Percentiles rank a stretch among this genome's conserved stretches.
These are phyloP conservation scores for Icerya purchasi DNA, from an alignment of 2,888 invertebrate genomes.

Conservation along the genomic window DNA sequence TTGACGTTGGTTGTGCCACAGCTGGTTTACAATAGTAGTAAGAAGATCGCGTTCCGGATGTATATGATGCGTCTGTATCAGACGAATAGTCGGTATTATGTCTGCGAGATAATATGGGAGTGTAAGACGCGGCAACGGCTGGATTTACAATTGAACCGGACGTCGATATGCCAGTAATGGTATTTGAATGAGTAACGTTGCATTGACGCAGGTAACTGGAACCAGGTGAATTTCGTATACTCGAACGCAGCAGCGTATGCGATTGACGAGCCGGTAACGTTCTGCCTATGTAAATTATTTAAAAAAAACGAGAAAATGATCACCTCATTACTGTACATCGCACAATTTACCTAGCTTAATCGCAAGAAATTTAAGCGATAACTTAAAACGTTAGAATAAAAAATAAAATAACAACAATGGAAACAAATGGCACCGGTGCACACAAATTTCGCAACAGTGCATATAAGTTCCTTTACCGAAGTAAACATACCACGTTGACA, in stretches of 20 bases:
- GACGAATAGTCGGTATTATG: constrained; percentile 68
- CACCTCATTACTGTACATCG: too few species aligned
- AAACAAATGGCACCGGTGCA: too few species aligned
- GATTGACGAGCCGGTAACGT: constrained; percentile 46
- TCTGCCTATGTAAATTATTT: constrained; percentile 8
- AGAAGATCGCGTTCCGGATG: constrained; percentile 30
- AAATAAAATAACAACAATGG: too few species aligned
- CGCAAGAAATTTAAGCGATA: too few species aligned
- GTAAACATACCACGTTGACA: too few species aligned
- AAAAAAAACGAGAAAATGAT: too few species aligned
- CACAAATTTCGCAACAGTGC: too few species aligned
- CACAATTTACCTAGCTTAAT: too few species aligned
- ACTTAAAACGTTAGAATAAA: too few species aligned
- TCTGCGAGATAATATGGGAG: constrained; percentile 6
- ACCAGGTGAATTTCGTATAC: constrained; percentile 15
- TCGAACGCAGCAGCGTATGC: constrained; percentile 30
- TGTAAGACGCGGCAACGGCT: constrained; percentile 1
- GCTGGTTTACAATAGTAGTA: constrained; percentile 38
- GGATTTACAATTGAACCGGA: neutral
- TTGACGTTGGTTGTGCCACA: constrained; percentile 8
- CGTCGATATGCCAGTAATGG: neutral
- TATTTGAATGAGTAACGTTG: constrained; percentile 6
- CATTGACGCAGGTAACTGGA: constrained; percentile 22
- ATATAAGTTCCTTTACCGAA: too few species aligned
- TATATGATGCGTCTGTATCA: constrained; percentile 69